Conservation (phyloP, 2,113 vertebrate genomes). For the Myotis lucifugus region DNA sequence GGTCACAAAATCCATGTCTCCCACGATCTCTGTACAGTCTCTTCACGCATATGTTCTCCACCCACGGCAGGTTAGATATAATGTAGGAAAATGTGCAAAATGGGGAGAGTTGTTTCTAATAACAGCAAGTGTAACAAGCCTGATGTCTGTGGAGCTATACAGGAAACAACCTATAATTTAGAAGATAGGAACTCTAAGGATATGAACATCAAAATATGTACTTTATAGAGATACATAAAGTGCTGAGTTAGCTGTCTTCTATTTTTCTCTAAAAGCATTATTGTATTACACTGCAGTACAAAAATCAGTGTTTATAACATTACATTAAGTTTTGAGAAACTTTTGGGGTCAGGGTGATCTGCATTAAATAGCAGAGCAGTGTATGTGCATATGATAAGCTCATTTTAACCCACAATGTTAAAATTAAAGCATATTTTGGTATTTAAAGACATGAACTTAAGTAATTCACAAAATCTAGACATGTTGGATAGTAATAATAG, state of each 20-base stretch:
- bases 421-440: neutral
- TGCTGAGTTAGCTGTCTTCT: neutral
- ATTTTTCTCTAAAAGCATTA: neutral
- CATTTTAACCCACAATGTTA: conserved; percentile 4
- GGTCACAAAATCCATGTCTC: neutral
- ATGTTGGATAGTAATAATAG: neutral
- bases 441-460: conserved; percentile 14
- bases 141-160: neutral
- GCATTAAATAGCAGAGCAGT: neutral
- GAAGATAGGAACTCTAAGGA: neutral
- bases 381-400: neutral
- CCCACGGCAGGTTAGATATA: neutral
- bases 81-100: neutral
- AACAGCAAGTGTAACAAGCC: neutral
- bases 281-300: neutral
- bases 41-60: neutral
- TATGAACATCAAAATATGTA: neutral
- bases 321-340: neutral
- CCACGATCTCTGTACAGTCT: neutral
- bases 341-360: neutral
- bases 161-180: neutral
- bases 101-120: neutral
- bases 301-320: neutral
- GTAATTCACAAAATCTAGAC: neutral
- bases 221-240: neutral